Percentiles rank a stretch among this genome's conserved stretches.
Evolutionary conservation across 2,797 vertebrate species (phyloP).

Genomic region (Hypotaenidia okinawae): DNA sequence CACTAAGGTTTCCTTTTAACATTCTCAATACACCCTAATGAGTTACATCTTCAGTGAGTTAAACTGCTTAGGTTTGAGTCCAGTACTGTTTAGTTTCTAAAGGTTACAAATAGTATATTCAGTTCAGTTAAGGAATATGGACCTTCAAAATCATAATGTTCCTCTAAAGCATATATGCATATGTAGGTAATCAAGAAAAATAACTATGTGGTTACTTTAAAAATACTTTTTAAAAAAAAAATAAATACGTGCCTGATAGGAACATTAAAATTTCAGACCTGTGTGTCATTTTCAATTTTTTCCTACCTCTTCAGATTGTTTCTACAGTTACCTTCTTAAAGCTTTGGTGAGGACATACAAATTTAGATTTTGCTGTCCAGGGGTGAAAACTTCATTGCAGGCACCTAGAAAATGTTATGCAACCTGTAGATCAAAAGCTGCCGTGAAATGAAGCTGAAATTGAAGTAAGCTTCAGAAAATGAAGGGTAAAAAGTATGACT

Average conservation of each 20-base stretch:
- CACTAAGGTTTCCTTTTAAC: background rate
- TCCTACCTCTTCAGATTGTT: background rate
- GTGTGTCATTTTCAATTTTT: background rate
- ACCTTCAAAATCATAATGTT: background rate
- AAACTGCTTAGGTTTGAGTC: background rate
- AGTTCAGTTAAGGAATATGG: background rate
- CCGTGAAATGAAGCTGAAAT: background rate
- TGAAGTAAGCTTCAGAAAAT: background rate
- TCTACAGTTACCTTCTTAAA: background rate
- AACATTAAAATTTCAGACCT: background rate
- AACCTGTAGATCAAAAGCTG: background rate
- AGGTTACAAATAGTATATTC: background rate
- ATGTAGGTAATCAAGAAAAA: background rate
- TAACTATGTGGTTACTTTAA: background rate
- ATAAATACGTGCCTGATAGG: background rate
- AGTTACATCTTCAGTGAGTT: background rate
- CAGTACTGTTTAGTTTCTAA: background rate
- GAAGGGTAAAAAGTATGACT: background rate
- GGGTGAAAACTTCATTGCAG: background rate
- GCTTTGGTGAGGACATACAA: background rate
- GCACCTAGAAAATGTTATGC: background rate
- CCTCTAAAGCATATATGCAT: background rate
- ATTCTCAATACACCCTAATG: background rate
- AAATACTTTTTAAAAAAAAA: background rate
- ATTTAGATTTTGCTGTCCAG: background rate